Conservation (phyloP, 2,113 vertebrate species). For the Onychorhynchus coronatus region DNA sequence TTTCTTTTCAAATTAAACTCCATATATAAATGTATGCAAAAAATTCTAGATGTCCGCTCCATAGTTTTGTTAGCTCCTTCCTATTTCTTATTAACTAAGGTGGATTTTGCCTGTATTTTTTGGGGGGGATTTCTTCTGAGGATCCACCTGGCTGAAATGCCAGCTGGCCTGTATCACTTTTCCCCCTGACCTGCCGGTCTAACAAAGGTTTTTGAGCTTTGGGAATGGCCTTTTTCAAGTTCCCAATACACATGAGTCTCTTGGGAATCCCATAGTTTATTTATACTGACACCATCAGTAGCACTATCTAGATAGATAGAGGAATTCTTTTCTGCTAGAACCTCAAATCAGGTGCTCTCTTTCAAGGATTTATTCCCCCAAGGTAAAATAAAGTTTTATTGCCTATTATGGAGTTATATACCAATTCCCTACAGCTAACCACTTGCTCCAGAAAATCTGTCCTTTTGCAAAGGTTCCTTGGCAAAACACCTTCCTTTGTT, state of each 20-base stretch:
- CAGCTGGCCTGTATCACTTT: background rate
- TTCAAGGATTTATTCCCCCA: background rate
- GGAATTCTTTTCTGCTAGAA: background rate
- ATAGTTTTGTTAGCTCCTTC: background rate
- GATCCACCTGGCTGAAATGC: background rate
- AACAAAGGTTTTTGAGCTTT: background rate
- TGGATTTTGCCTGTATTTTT: background rate
- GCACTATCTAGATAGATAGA: background rate
- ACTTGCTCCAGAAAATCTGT: background rate
- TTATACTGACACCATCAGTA: background rate
- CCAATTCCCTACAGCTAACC: background rate
- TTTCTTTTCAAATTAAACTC: background rate
- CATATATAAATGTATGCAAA: fast-evolving
- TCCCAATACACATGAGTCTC: background rate
- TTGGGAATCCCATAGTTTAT: background rate
- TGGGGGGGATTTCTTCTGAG: background rate
- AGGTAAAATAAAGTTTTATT: constrained; percentile 3
- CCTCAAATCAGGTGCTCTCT: background rate
- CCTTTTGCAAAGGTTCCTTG: background rate
- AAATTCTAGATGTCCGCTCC: background rate
- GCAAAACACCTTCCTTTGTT: background rate
- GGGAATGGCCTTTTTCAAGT: background rate
- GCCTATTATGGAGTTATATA: background rate
- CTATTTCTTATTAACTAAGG: background rate
- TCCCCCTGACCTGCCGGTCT: background rate